Evolutionary conservation across 2,113 vertebrate genomes (phyloP).

Genomic region (Chauna torquata): DNA sequence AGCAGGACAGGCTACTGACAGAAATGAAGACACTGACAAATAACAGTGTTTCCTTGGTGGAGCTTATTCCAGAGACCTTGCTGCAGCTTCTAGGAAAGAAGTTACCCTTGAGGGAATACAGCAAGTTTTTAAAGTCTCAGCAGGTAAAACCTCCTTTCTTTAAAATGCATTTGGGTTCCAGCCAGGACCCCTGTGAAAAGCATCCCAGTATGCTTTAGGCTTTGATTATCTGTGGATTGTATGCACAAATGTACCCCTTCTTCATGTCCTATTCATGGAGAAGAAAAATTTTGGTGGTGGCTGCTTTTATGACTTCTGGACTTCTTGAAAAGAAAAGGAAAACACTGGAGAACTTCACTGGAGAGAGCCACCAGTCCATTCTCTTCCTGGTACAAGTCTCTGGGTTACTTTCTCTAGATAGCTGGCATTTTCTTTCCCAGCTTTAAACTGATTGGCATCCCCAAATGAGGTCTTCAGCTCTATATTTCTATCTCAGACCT

Average conservation of each 20-base stretch:
- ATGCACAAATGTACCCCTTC: neutral
- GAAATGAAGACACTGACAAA: slow-evolving; percentile 32
- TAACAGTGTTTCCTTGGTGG: neutral
- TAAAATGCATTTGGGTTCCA: slow-evolving; percentile 11
- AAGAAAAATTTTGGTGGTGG: neutral
- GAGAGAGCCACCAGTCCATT: neutral
- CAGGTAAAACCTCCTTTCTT: neutral
- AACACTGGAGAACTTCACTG: neutral
- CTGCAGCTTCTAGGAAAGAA: neutral
- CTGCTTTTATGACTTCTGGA: neutral
- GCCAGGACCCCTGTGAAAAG: neutral
- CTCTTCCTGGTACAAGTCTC: neutral
- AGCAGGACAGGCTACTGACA: neutral
- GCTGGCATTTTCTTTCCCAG: neutral
- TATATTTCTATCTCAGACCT: neutral
- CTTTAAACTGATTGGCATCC: neutral
- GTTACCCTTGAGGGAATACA: slow-evolving; percentile 1
- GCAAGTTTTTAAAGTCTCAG: neutral
- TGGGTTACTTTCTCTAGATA: neutral
- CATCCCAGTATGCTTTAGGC: neutral
- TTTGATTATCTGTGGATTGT: neutral
- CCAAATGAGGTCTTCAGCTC: neutral
- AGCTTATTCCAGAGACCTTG: neutral
- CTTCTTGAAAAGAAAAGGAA: neutral
- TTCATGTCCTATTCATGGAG: neutral